Evolutionary conservation across 2,888 invertebrate species (phyloP).

Genomic region (Epicampocera succincta): DNA sequence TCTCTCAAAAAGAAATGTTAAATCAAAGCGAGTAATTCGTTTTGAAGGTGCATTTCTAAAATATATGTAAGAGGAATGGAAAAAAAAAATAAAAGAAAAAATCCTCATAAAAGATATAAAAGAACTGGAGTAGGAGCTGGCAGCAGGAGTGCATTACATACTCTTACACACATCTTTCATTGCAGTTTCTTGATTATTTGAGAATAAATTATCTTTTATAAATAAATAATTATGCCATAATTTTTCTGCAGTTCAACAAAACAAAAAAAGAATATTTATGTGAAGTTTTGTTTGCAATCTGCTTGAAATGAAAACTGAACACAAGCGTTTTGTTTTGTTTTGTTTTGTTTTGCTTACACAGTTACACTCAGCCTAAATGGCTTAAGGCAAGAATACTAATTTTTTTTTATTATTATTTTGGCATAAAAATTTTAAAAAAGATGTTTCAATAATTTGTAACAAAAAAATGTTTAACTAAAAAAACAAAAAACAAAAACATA

Average conservation of each 20-base stretch:
- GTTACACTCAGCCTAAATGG: neutral
- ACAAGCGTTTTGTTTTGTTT: neutral
- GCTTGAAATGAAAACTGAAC: slow-evolving; percentile 14
- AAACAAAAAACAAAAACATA: neutral
- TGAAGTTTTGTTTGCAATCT: slow-evolving; percentile 10
- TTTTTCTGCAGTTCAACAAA: neutral
- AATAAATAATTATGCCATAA: too few relatives aligned
- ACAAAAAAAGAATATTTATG: slow-evolving; percentile 4
- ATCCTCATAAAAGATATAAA: neutral
- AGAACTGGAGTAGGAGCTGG: too few relatives aligned
- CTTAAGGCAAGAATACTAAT: neutral
- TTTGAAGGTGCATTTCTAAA: neutral
- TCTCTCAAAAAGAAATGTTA: neutral
- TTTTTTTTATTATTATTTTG: too few relatives aligned
- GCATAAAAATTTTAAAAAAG: too few relatives aligned
- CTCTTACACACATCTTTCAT: too few relatives aligned
- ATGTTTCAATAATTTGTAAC: neutral
- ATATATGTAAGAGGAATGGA: neutral
- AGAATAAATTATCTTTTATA: too few relatives aligned
- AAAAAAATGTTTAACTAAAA: neutral
- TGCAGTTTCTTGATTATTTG: neutral
- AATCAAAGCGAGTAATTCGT: neutral
- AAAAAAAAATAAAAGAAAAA: slow-evolving; percentile 1
- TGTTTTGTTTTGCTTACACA: neutral
- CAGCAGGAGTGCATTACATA: too few relatives aligned